These are phyloP conservation scores for Panthera uncia DNA, from an alignment of 2,113 vertebrate species.

Conservation along the genomic window DNA sequence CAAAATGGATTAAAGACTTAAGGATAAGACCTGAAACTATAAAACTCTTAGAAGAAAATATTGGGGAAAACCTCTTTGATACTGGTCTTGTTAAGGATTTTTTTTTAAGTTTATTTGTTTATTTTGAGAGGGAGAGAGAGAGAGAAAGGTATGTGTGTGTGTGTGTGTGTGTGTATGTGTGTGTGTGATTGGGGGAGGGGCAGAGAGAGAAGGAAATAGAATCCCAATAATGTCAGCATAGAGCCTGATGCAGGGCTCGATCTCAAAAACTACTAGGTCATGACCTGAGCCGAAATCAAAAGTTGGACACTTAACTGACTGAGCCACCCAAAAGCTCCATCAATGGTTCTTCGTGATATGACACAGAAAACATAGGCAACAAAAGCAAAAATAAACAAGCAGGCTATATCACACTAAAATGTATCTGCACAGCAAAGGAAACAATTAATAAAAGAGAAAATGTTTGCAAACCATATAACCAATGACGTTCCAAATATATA, in stretches of 20 bases:
- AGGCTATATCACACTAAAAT: not conserved
- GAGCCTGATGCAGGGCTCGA: too few species aligned
- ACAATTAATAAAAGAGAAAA: not conserved
- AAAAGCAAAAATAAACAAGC: slow-evolving; percentile 16
- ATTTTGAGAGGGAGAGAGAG: too few species aligned
- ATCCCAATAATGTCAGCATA: too few species aligned
- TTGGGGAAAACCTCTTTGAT: not conserved
- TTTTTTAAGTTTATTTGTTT: not conserved
- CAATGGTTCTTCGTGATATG: not conserved
- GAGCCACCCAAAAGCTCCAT: too few species aligned
- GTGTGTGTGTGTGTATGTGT: too few species aligned
- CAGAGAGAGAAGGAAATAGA: too few species aligned
- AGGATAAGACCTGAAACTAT: not conserved
- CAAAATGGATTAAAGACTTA: not conserved
- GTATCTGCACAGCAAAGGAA: not conserved
- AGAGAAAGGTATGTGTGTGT: too few species aligned
- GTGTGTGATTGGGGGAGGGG: too few species aligned
- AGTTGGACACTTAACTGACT: too few species aligned
- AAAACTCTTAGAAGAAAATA: not conserved
- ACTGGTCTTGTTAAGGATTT: not conserved
- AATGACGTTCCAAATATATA: not conserved
- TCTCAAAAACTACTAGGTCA: too few species aligned
- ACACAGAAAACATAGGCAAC: not conserved
- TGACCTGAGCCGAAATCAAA: too few species aligned
- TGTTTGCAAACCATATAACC: not conserved